A percentile compares a stretch with the other conserved stretches of the same genome.
phyloP scores from a whole-genome alignment of 2,888 invertebrate species.

The Polymixis lichenea region DNA sequence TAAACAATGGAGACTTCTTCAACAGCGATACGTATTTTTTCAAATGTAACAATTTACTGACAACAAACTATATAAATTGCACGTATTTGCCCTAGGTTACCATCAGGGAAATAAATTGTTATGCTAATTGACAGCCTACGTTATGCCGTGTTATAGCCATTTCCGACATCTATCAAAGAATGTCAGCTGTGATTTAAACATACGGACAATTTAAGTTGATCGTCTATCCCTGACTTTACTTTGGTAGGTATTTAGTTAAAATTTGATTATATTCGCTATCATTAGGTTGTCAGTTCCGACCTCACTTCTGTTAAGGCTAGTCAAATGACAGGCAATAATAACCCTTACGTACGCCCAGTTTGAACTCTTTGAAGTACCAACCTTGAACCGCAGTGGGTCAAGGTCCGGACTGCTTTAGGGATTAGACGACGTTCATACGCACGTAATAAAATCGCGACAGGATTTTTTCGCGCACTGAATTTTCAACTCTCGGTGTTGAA shows the following conservation, averaged over 20 bases:
- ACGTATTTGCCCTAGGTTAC: background rate
- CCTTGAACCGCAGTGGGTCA: constrained; percentile 16
- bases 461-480: too few species aligned
- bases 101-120: background rate
- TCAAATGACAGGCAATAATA: background rate
- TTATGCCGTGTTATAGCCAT: background rate
- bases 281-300: background rate
- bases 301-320: background rate
- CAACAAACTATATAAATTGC: background rate
- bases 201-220: background rate
- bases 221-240: background rate
- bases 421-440: background rate
- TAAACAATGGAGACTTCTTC: background rate
- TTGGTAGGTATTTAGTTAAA: background rate
- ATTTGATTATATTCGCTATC: background rate
- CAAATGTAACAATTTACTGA: background rate
- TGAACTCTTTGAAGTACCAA: background rate
- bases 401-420: background rate
- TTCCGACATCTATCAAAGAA: background rate
- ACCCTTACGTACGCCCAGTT: background rate
- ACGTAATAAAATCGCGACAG: too few species aligned
- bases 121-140: background rate
- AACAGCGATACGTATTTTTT: background rate
- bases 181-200: background rate
- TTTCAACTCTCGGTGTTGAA: too few species aligned